These are phyloP conservation scores for Spatulosminthurus flaviceps DNA, from an alignment of 2,888 invertebrate species.

Conservation along the genomic window DNA sequence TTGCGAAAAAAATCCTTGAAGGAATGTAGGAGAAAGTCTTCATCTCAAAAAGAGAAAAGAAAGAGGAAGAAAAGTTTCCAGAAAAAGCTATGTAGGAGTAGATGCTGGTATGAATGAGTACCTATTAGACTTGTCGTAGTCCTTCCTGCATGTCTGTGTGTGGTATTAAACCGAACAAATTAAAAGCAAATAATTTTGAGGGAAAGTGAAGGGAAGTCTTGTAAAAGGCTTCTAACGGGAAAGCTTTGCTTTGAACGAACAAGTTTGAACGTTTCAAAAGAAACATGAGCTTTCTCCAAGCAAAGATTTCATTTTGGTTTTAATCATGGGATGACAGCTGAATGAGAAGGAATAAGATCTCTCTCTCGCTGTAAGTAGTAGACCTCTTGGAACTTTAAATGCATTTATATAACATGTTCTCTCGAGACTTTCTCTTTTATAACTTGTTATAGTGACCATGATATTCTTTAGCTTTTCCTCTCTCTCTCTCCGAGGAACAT, in stretches of 20 bases:
- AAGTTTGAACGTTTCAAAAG: not conserved
- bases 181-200: constrained; percentile 23
- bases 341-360: constrained; percentile 27
- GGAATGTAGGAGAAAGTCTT: no score
- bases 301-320: constrained; percentile 62
- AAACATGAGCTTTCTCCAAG: constrained; percentile 22
- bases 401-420: not conserved
- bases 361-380: not conserved
- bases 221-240: not conserved
- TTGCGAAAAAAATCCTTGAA: no score
- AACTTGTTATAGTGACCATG: no score
- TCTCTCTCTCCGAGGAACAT: no score
- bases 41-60: no score
- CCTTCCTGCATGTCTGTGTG: no score
- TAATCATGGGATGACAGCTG: constrained; percentile 42
- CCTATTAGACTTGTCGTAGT: no score
- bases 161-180: constrained; percentile 15
- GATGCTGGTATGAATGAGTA: no score
- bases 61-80: no score
- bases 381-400: constrained; percentile 11
- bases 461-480: no score
- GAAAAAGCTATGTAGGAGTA: no score
- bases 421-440: no score
- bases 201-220: constrained; percentile 5
- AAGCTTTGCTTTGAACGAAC: not conserved